phyloP scores from a whole-genome alignment of 2,888 invertebrate genomes.

The Limnephilus rhombicus region DNA sequence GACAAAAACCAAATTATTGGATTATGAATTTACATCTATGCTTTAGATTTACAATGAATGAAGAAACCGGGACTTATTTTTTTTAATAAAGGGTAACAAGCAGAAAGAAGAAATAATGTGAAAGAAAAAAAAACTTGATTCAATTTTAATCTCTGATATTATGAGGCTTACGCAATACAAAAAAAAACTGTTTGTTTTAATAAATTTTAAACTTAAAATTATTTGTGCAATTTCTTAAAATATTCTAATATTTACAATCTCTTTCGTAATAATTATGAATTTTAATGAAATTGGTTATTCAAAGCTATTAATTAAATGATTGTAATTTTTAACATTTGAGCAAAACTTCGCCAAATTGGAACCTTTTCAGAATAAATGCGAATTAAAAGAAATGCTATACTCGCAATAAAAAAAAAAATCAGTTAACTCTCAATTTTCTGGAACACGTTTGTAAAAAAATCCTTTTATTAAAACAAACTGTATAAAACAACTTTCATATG shows the following conservation, averaged over 20 bases:
- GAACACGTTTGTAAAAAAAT: neutral
- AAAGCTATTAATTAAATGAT: neutral
- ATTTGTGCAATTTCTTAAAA: neutral
- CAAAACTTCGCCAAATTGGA: neutral
- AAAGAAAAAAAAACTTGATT: neutral
- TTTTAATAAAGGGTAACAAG: no score
- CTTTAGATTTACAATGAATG: neutral
- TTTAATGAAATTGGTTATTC: neutral
- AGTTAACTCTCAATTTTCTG: neutral
- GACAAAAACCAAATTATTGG: no score
- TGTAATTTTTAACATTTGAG: neutral
- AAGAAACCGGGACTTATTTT: neutral
- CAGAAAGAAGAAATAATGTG: no score
- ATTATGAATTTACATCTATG: neutral
- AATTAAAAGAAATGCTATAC: neutral
- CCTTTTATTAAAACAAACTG: no score
- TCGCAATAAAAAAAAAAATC: neutral
- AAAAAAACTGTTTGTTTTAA: neutral
- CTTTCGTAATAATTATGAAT: neutral
- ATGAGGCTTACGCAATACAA: neutral
- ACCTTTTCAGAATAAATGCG: neutral
- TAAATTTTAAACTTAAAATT: neutral
- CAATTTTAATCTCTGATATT: conserved; percentile 3
- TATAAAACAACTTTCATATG: no score
- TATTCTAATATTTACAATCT: neutral